phyloP scores from a whole-genome alignment of 2,797 vertebrate species.

The Paratrypauchen microcephalus region DNA sequence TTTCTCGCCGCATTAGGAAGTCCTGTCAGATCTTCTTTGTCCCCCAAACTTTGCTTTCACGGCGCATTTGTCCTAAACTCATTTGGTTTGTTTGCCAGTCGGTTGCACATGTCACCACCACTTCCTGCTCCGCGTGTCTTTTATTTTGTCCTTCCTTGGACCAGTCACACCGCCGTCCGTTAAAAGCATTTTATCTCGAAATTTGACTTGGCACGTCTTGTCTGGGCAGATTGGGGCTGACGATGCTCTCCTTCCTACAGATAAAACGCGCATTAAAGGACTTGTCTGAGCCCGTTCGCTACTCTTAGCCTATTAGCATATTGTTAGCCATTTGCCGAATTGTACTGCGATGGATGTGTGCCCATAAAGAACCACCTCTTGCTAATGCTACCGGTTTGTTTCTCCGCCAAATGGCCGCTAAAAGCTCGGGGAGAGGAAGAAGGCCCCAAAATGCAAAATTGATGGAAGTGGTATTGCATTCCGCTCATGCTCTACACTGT shows the following conservation, averaged over 20 bases:
- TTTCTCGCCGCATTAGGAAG: slow-evolving; percentile 30
- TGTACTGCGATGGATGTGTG: slow-evolving; percentile 34
- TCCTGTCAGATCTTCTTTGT: slow-evolving; percentile 44
- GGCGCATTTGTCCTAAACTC: slow-evolving; percentile 45
- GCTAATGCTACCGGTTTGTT: slow-evolving; percentile 54
- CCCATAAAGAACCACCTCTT: slow-evolving; percentile 61
- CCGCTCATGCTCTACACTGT: slow-evolving; percentile 71
- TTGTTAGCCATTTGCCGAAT: slow-evolving; percentile 60
- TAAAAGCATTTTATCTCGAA: slow-evolving; percentile 69
- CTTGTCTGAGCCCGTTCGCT: slow-evolving; percentile 53
- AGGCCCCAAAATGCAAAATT: slow-evolving; percentile 70
- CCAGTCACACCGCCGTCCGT: slow-evolving; percentile 58
- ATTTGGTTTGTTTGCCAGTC: slow-evolving; percentile 50
- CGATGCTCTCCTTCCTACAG: slow-evolving; percentile 58
- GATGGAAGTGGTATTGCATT: slow-evolving; percentile 77
- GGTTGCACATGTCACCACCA: slow-evolving; percentile 62
- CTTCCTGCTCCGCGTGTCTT: slow-evolving; percentile 25
- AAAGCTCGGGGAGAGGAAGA: slow-evolving; percentile 54
- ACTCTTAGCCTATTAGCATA: slow-evolving; percentile 67
- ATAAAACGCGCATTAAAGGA: slow-evolving; percentile 69
- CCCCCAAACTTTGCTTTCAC: slow-evolving; percentile 59
- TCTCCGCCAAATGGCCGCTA: slow-evolving; percentile 64
- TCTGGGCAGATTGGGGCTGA: slow-evolving; percentile 59
- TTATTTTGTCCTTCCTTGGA: slow-evolving; percentile 54
- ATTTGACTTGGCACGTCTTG: slow-evolving; percentile 68